These are phyloP conservation scores for Sinella curviseta DNA, from an alignment of 1,140 invertebrate species.

Conservation along the genomic window DNA sequence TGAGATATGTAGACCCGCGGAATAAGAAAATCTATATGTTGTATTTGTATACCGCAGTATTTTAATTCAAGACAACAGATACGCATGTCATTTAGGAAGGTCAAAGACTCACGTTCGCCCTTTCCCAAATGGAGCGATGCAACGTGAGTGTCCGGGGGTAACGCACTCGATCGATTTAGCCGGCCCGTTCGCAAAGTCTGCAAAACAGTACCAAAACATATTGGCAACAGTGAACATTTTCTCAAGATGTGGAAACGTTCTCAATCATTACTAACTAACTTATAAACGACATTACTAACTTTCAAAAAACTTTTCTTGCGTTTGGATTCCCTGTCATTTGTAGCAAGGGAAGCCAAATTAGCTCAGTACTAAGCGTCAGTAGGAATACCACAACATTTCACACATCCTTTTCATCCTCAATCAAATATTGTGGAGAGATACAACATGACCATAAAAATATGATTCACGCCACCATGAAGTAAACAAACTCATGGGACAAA, in stretches of 20 bases:
- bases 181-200: conserved; percentile 39
- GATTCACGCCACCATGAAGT: conserved; percentile 42
- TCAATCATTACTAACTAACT: conserved; percentile 47
- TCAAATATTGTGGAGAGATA: conserved; percentile 43
- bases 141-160: neutral
- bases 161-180: conserved; percentile 51
- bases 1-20: no score
- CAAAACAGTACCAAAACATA: conserved; percentile 26
- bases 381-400: conserved; percentile 29
- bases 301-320: neutral
- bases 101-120: no score
- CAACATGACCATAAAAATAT: conserved; percentile 47
- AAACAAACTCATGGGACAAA: conserved; percentile 50
- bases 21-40: no score
- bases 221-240: conserved; percentile 46
- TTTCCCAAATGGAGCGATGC: neutral
- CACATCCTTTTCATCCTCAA: conserved; percentile 49
- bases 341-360: neutral
- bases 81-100: no score
- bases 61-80: no score
- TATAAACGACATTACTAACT: conserved; percentile 18
- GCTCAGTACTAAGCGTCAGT: neutral
- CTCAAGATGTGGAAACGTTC: conserved; percentile 53
- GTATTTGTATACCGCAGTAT: no score
- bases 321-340: conserved; percentile 1